A percentile compares a stretch with the other conserved stretches of the same genome.
Conservation (phyloP, 2,797 vertebrate species). For the Bryconaethiops microstoma region DNA sequence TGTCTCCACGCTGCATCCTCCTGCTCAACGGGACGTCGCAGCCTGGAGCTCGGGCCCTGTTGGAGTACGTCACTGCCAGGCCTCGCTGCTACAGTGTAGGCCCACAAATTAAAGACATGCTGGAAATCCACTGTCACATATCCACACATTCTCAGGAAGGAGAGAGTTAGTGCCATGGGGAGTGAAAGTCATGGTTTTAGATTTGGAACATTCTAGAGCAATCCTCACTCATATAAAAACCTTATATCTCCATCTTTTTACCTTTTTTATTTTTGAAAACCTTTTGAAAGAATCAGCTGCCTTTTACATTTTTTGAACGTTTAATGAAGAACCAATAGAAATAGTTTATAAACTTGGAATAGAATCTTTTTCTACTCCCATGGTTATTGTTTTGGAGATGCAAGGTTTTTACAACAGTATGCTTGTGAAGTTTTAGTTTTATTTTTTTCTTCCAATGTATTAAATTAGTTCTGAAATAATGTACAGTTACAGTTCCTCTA, state of each 20-base stretch:
- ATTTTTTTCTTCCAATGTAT: no score
- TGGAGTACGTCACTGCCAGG: slow-evolving; percentile 58
- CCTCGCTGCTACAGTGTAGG: slow-evolving; percentile 54
- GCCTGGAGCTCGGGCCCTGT: slow-evolving; percentile 43
- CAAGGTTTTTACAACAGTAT: no score
- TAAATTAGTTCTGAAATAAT: no score
- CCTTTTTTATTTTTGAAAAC: neutral
- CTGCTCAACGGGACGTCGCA: slow-evolving; percentile 58
- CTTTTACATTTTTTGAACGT: neutral
- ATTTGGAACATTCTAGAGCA: neutral
- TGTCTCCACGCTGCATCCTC: slow-evolving; percentile 65
- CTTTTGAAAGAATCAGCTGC: no score
- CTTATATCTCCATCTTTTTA: neutral
- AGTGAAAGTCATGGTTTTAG: neutral
- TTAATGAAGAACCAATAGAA: neutral
- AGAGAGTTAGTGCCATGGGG: neutral
- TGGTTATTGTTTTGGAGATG: no score
- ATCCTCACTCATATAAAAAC: neutral
- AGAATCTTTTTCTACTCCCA: no score
- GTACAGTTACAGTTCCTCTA: no score
- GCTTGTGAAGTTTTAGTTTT: no score
- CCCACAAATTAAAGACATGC: slow-evolving; percentile 54
- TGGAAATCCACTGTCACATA: slow-evolving; percentile 62
- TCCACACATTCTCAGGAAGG: neutral
- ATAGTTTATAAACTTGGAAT: neutral